A percentile compares a stretch with the other conserved stretches of the same genome.
Conservation (phyloP, 2,797 vertebrate species). For the Columba guinea region DNA sequence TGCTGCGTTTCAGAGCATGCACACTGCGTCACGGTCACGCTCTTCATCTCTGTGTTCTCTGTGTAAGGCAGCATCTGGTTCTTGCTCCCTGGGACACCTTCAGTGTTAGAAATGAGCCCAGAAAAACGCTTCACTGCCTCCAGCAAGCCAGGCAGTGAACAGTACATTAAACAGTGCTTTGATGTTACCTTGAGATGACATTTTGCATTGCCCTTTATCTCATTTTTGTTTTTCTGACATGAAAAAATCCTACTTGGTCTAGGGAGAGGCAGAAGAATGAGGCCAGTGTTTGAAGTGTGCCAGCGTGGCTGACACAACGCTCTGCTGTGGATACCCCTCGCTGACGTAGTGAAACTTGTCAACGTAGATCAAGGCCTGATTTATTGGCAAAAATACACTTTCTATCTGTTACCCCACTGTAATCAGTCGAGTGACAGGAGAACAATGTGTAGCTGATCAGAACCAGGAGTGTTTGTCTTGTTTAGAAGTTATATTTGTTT, state of each 20-base stretch:
- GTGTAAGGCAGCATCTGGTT: neutral
- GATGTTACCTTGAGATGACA: neutral
- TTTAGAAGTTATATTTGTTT: neutral
- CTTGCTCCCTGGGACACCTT: neutral
- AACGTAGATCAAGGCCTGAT: neutral
- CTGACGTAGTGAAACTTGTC: neutral
- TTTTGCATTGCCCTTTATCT: neutral
- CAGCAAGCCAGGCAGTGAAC: neutral
- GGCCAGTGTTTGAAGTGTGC: neutral
- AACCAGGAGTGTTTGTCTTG: neutral
- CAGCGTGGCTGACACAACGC: neutral
- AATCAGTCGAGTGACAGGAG: neutral
- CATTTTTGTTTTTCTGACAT: neutral
- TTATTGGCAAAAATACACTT: neutral
- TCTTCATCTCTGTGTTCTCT: neutral
- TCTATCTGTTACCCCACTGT: neutral
- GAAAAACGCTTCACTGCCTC: neutral
- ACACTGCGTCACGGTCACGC: neutral
- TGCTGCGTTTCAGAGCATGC: rapidly evolving
- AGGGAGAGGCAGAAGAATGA: neutral
- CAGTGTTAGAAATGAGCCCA: neutral
- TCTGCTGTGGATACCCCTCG: neutral
- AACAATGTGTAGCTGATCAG: neutral
- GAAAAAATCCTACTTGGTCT: neutral
- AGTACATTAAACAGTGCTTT: neutral